A percentile compares a stretch with the other conserved stretches of the same genome.
Conservation (phyloP, 2,797 vertebrate species). For the Eulemur coronatus region DNA sequence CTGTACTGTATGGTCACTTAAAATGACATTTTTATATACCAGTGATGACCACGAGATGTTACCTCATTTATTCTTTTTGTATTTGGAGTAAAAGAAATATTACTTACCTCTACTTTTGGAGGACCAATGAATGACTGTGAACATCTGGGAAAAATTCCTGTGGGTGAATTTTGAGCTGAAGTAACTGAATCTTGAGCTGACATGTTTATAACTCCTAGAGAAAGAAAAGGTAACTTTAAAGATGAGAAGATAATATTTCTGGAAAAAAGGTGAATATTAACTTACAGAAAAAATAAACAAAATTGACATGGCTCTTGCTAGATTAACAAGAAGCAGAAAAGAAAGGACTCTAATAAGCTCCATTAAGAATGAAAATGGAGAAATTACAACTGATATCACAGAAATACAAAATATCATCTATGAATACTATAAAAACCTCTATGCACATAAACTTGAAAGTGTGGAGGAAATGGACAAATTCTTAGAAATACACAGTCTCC, state of each 20-base stretch:
- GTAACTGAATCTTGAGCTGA: background rate
- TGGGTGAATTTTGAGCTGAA: slow-evolving; percentile 40
- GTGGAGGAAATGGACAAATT: too few relatives aligned
- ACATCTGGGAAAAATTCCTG: background rate
- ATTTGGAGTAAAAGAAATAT: background rate
- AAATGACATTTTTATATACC: background rate
- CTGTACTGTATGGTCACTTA: background rate
- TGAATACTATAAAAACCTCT: too few relatives aligned
- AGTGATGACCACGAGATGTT: background rate
- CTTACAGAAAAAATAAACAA: too few relatives aligned
- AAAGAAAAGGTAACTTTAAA: slow-evolving; percentile 21
- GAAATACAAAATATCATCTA: too few relatives aligned
- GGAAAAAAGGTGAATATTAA: background rate
- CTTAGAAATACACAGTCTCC: too few relatives aligned
- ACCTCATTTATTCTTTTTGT: background rate
- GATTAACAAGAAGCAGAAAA: too few relatives aligned
- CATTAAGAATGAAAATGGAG: too few relatives aligned
- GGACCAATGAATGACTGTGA: background rate
- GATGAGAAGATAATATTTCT: background rate
- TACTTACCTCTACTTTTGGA: slow-evolving; percentile 51
- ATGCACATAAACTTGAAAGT: too few relatives aligned
- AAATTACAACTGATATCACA: too few relatives aligned
- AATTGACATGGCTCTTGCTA: too few relatives aligned
- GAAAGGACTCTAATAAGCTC: too few relatives aligned
- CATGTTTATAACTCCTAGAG: background rate